phyloP scores from a whole-genome alignment of 2,888 invertebrate genomes.

The Pocota personata region DNA sequence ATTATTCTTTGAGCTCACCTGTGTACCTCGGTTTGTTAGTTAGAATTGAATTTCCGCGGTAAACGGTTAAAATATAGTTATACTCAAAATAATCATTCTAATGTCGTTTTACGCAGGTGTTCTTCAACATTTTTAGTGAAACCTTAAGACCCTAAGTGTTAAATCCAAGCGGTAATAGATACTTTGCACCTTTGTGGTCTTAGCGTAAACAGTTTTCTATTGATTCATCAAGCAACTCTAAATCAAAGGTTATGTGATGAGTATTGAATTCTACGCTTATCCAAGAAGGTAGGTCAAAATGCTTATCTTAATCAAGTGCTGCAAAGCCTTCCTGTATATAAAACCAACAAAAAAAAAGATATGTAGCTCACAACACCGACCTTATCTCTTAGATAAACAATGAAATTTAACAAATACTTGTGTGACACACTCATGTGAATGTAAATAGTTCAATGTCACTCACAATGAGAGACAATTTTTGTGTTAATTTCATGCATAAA shows the following conservation, averaged over 20 bases:
- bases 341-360: not conserved
- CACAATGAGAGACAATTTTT: slow-evolving; percentile 15
- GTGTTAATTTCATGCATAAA: slow-evolving; percentile 39
- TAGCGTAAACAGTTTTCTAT: not conserved
- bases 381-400: slow-evolving; percentile 32
- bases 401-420: not conserved
- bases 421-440: slow-evolving; percentile 7
- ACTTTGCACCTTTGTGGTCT: not conserved
- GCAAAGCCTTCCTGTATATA: not conserved
- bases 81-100: not conserved
- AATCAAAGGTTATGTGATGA: slow-evolving; percentile 65
- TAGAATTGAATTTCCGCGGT: slow-evolving; percentile 60
- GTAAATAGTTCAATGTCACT: slow-evolving; percentile 58
- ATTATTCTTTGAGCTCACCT: slow-evolving; percentile 67
- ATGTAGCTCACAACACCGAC: not conserved
- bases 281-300: slow-evolving; percentile 74
- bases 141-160: not conserved
- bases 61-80: slow-evolving; percentile 45
- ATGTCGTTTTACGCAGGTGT: not conserved
- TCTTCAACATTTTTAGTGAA: not conserved
- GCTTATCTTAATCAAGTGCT: not conserved
- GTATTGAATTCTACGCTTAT: slow-evolving; percentile 75
- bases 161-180: not conserved
- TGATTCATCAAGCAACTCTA: not conserved
- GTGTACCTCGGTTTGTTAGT: slow-evolving; percentile 52